phyloP scores from a whole-genome alignment of 2,888 invertebrate genomes.

The Lysandra bellargus region DNA sequence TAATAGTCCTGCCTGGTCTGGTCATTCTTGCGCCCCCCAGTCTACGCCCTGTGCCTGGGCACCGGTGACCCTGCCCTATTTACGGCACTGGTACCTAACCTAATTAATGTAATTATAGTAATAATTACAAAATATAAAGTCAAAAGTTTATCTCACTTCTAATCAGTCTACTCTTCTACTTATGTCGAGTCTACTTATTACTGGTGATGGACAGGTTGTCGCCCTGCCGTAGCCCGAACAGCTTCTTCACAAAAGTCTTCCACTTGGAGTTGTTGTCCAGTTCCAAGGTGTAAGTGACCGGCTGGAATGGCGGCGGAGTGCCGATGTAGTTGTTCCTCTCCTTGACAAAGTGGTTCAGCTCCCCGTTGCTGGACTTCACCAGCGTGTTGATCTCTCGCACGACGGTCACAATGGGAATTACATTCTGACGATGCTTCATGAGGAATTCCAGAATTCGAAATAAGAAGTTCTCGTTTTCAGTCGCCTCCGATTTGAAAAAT shows the following conservation, averaged over 20 bases:
- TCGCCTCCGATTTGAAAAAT: conserved; percentile 48
- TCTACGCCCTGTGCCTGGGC: too few relatives aligned
- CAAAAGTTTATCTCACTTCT: not conserved
- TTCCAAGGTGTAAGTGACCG: conserved; percentile 55
- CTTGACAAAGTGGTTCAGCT: conserved; percentile 55
- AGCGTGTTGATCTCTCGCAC: conserved; percentile 64
- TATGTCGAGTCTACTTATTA: conserved; percentile 26
- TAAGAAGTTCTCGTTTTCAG: conserved; percentile 53
- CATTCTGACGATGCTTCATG: conserved; percentile 51
- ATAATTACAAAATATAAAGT: not conserved
- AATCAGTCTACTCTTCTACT: not conserved
- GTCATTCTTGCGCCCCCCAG: too few relatives aligned
- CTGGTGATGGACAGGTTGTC: conserved; percentile 54
- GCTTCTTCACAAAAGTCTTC: conserved; percentile 53
- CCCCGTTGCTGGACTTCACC: conserved; percentile 58
- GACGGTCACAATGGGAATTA: conserved; percentile 58
- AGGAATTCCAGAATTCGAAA: conserved; percentile 57
- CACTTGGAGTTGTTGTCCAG: conserved; percentile 52
- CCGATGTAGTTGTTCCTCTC: conserved; percentile 64
- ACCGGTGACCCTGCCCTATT: too few relatives aligned
- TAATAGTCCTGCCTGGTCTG: too few relatives aligned
- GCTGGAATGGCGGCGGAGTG: conserved; percentile 43
- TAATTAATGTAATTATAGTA: too few relatives aligned
- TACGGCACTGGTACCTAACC: too few relatives aligned
- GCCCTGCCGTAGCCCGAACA: conserved; percentile 55